These are phyloP conservation scores for Campoplex nolae DNA, from an alignment of 2,888 invertebrate genomes.

Conservation along the genomic window DNA sequence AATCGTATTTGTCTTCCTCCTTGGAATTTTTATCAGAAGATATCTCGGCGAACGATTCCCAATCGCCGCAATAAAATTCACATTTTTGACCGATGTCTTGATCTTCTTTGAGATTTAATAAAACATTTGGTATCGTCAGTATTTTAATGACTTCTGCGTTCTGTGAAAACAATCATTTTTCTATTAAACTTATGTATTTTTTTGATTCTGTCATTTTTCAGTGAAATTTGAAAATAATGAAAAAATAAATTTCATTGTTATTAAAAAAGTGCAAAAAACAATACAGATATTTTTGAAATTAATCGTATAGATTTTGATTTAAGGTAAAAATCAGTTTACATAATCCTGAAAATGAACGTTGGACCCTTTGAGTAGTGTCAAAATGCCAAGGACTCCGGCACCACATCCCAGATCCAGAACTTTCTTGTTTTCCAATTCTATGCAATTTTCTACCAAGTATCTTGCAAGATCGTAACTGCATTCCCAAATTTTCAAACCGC, in stretches of 20 bases:
- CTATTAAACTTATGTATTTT: neutral
- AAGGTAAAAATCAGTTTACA: conserved; percentile 85
- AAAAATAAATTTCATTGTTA: neutral
- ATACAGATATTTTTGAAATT: neutral
- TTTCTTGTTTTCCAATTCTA: conserved; percentile 85
- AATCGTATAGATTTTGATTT: neutral
- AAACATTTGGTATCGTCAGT: conserved; percentile 93
- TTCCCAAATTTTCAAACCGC: conserved; percentile 98
- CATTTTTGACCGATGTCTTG: conserved; percentile 82
- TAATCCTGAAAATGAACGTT: conserved; percentile 96
- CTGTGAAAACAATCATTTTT: conserved; percentile 85
- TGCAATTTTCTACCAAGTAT: conserved; percentile 86
- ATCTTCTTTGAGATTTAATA: conserved; percentile 87
- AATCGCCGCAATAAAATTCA: conserved; percentile 89
- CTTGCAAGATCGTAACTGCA: conserved; percentile 93
- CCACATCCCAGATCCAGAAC: conserved; percentile 98
- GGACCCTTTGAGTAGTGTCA: conserved; percentile 88
- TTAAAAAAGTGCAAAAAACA: neutral
- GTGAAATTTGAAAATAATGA: neutral
- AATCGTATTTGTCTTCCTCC: conserved; percentile 88
- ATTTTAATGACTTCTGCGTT: conserved; percentile 93
- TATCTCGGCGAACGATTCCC: conserved; percentile 87
- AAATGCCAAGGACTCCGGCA: conserved; percentile 94
- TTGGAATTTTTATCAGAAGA: conserved; percentile 80
- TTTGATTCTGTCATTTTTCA: neutral